Evolutionary conservation across 2,113 vertebrate species (phyloP).

Genomic region (Campylomormyrus numenius): DNA sequence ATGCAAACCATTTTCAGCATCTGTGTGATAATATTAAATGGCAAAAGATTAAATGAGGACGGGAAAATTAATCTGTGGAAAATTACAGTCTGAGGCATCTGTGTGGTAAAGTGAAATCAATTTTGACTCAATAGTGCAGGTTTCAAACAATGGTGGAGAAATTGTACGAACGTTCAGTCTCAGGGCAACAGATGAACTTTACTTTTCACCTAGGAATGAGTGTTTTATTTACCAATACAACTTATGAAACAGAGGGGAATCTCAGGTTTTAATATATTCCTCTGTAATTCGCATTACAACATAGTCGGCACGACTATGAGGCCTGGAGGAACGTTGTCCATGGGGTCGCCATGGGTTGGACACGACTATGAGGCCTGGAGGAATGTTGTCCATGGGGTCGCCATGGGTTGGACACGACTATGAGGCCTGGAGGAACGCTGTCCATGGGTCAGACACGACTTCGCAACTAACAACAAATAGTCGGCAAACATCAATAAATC

Average conservation of each 20-base stretch:
- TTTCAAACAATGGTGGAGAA: background rate
- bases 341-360: too few species aligned
- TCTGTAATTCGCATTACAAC: background rate
- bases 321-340: too few species aligned
- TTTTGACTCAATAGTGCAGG: background rate
- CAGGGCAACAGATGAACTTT: background rate
- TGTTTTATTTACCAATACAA: background rate
- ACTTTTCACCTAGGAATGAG: background rate
- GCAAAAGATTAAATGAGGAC: background rate
- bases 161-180: background rate
- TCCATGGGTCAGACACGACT: too few species aligned
- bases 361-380: too few species aligned
- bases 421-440: too few species aligned
- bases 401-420: background rate
- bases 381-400: too few species aligned
- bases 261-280: background rate
- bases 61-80: background rate
- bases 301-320: background rate
- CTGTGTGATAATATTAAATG: background rate
- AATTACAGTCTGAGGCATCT: background rate
- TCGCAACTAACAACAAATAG: background rate
- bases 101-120: background rate
- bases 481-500: background rate
- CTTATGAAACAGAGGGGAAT: background rate
- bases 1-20: background rate